Percentiles rank a stretch among this genome's conserved stretches.
Conservation (phyloP, 2,797 vertebrate species). For the Miichthys miiuy region DNA sequence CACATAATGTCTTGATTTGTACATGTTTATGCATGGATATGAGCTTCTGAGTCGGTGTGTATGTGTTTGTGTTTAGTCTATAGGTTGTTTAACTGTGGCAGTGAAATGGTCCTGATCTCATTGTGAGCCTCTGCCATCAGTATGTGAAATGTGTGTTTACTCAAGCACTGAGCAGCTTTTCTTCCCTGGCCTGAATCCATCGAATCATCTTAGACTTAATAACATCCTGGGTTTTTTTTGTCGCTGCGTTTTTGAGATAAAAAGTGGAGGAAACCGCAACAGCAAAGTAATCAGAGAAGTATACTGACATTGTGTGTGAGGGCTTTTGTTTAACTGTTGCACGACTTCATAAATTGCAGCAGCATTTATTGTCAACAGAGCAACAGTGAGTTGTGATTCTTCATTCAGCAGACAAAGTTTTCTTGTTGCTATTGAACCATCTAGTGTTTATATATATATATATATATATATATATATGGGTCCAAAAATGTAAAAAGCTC, state of each 20-base stretch:
- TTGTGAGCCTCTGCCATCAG: slow-evolving; percentile 27
- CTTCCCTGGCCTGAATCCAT: slow-evolving; percentile 41
- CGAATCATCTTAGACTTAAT: slow-evolving; percentile 14
- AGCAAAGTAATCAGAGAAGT: not conserved
- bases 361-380: slow-evolving; percentile 33
- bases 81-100: slow-evolving; percentile 22
- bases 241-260: slow-evolving; percentile 42
- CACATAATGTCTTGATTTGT: not conserved
- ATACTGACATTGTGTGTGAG: not conserved
- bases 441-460: not conserved
- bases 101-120: slow-evolving; percentile 46
- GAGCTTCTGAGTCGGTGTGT: not conserved
- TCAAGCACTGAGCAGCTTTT: slow-evolving; percentile 45
- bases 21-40: not conserved
- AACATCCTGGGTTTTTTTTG: slow-evolving; percentile 12
- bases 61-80: not conserved
- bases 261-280: slow-evolving; percentile 26
- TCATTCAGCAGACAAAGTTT: not conserved
- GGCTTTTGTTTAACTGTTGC: not conserved
- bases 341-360: slow-evolving; percentile 30
- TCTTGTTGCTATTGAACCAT: slow-evolving; percentile 7
- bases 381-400: slow-evolving; percentile 10
- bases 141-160: slow-evolving; percentile 57
- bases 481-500: not conserved
- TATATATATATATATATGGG: not conserved